Evolutionary conservation across 2,113 vertebrate genomes (phyloP), one percentile per base, ranked within the genome.

Genomic region (Elachura formosa): DNA sequence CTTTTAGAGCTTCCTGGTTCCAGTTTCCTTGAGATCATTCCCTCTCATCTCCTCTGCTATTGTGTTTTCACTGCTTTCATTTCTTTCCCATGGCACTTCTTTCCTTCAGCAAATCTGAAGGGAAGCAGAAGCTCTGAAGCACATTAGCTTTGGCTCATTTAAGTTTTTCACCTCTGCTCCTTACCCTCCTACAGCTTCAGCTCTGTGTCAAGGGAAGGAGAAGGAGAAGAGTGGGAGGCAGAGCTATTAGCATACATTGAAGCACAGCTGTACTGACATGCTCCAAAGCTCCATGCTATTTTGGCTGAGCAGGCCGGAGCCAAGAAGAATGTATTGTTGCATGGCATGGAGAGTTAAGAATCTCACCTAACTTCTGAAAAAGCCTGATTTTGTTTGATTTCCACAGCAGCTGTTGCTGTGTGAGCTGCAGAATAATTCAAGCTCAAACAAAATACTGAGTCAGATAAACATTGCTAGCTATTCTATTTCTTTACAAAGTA

Each of bases 121-220:
- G 49, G 83, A 92, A 72, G 52, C 18, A 79, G 87, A 64, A 90
- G 28, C 40, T 90, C 61, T 78, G 76, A 89, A 89, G 63, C 66
- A 62, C 77, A 61, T 91, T 91, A 95, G 34, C 46, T 92, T 64
- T 76, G 84, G 54, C 63, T 95, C 67, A 91, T 95, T 96, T 82
- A 89, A 46, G 46, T 36, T 76, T 91, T 83, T 95, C 63, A 94
- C 94, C 91, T 85, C 54, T 95, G 91, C 77, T 84, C 92, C 64
- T 90, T 74, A 29, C 36, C 58, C 54, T 91, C 82, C 90, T 93
- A 76, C 62, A 0, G 67, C 69, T 90, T 58, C n/a, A 82, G 46
- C 59, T 93, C 72, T 71, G 59, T 71, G 59, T 55, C 86, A 80
- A 71, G 59, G 61, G 63, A 75, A 74, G 7, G 25, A 29, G 72